These are phyloP conservation scores for Cloeon dipterum DNA, from an alignment of 2,888 invertebrate species.

Conservation along the genomic window DNA sequence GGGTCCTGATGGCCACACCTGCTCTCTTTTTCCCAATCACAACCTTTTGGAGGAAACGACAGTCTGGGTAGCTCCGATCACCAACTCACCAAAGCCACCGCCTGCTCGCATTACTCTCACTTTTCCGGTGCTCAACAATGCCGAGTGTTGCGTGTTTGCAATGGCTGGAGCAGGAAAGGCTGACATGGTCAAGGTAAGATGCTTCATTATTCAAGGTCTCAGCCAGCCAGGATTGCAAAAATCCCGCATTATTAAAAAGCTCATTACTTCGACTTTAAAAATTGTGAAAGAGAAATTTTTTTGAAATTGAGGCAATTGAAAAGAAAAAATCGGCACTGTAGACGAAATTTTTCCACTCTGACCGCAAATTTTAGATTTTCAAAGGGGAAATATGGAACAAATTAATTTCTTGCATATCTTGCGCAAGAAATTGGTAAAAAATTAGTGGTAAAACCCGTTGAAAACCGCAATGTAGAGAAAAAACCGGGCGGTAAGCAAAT, in stretches of 20 bases:
- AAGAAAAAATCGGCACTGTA: too few species aligned
- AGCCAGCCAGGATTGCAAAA: neutral
- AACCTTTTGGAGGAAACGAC: slow-evolving; percentile 32
- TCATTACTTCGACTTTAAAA: too few species aligned
- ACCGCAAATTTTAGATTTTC: too few species aligned
- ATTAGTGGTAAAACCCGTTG: too few species aligned
- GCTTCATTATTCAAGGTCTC: neutral
- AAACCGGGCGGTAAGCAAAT: too few species aligned
- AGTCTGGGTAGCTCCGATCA: slow-evolving; percentile 57
- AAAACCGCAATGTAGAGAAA: too few species aligned
- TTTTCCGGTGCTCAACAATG: slow-evolving; percentile 69
- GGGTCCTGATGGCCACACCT: slow-evolving; percentile 97
- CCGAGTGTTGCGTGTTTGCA: slow-evolving; percentile 62
- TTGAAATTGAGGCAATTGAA: too few species aligned
- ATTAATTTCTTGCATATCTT: too few species aligned
- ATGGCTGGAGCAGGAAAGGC: slow-evolving; percentile 70
- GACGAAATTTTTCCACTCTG: too few species aligned
- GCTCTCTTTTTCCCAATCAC: slow-evolving; percentile 83
- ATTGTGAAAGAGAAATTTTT: neutral
- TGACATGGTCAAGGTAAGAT: slow-evolving; percentile 55
- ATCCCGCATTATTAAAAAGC: neutral
- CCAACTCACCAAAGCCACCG: slow-evolving; percentile 92
- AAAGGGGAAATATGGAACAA: too few species aligned
- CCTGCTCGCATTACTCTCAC: slow-evolving; percentile 77
- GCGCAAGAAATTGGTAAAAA: too few species aligned